A percentile compares a stretch with the other conserved stretches of the same genome.
phyloP scores from a whole-genome alignment of 2,888 invertebrate genomes.

The Molanna angustata region DNA sequence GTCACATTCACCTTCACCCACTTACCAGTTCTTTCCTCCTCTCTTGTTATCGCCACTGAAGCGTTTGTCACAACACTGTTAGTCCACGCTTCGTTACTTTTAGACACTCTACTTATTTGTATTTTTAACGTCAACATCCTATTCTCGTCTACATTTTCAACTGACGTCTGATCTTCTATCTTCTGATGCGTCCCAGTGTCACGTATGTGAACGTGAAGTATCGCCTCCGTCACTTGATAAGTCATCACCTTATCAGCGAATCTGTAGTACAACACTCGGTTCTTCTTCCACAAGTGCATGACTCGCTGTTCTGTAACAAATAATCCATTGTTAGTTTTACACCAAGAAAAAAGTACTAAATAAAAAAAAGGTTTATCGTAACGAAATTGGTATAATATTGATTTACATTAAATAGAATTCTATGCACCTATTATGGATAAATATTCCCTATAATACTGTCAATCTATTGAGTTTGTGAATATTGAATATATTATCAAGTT shows the following conservation, averaged over 20 bases:
- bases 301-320: slow-evolving; percentile 60
- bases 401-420: too few species aligned
- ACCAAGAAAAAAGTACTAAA: too few species aligned
- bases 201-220: slow-evolving; percentile 67
- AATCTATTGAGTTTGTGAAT: too few species aligned
- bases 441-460: too few species aligned
- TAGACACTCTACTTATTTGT: slow-evolving; percentile 42
- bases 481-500: too few species aligned
- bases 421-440: too few species aligned
- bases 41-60: slow-evolving; percentile 49
- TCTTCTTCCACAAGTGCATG: slow-evolving; percentile 64
- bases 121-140: slow-evolving; percentile 21
- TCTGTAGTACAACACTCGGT: slow-evolving; percentile 68
- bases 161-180: slow-evolving; percentile 7
- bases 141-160: slow-evolving; percentile 34
- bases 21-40: slow-evolving; percentile 55
- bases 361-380: too few species aligned
- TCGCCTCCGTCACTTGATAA: slow-evolving; percentile 66
- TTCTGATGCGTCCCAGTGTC: slow-evolving; percentile 36
- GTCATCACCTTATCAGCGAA: slow-evolving; percentile 68
- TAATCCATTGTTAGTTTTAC: too few species aligned
- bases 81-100: slow-evolving; percentile 39
- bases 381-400: too few species aligned
- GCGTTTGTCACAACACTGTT: slow-evolving; percentile 33
- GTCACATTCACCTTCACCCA: slow-evolving; percentile 77